A percentile compares a stretch with the other conserved stretches of the same genome.
phyloP scores from a whole-genome alignment of 2,797 vertebrate genomes.

The Eutrigla gurnardus region DNA sequence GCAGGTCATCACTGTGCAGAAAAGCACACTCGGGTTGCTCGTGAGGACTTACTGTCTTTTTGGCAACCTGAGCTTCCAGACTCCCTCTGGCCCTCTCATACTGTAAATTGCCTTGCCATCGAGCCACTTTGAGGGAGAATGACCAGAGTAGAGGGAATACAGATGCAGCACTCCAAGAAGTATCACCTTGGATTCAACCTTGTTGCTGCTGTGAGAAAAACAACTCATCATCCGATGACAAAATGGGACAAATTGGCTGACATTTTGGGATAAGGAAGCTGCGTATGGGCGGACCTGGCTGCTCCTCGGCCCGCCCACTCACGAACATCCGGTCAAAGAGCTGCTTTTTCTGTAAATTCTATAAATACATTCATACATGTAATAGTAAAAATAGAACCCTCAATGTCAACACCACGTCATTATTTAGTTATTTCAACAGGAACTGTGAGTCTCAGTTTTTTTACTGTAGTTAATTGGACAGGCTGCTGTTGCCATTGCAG shows the following conservation, averaged over 20 bases:
- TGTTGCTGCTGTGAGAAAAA: constrained; percentile 12
- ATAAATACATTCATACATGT: no score
- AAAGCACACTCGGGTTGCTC: constrained; percentile 27
- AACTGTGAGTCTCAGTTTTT: background rate
- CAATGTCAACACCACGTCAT: no score
- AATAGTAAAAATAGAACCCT: no score
- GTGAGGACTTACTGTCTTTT: constrained; percentile 19
- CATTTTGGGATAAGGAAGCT: background rate
- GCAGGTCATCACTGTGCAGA: constrained; percentile 28
- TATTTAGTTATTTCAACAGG: no score
- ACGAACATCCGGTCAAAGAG: no score
- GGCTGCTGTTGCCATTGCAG: no score
- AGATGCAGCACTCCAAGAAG: constrained; percentile 42
- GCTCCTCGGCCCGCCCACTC: no score
- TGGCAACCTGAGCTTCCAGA: constrained; percentile 33
- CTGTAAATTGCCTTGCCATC: constrained; percentile 40
- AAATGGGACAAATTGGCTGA: constrained; percentile 21
- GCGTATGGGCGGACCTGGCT: no score
- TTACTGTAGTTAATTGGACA: no score
- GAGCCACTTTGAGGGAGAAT: constrained; percentile 41
- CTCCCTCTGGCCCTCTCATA: constrained; percentile 45
- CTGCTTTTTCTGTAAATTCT: no score
- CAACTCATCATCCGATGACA: constrained; percentile 15
- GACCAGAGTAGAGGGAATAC: constrained; percentile 37
- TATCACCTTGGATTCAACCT: constrained; percentile 58